Percentiles rank a stretch among this genome's conserved stretches.
Conservation (phyloP, 2,797 vertebrate species). For the Artibeus jamaicensis region DNA sequence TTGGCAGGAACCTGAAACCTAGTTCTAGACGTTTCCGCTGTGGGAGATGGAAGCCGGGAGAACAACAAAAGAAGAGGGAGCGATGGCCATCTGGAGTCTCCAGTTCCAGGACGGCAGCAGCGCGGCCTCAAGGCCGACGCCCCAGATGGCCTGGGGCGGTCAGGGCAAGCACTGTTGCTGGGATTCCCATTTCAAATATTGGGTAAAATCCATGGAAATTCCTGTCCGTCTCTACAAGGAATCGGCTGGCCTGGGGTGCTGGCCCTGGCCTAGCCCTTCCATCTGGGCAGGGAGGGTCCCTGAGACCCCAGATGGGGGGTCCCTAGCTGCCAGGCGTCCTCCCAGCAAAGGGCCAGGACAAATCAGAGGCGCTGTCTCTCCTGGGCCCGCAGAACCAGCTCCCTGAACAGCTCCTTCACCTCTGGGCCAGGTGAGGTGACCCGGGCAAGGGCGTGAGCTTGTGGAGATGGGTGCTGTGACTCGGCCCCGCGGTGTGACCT, state of each 20-base stretch:
- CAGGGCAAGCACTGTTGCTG: accelerated
- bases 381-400: accelerated
- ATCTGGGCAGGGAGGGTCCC: not conserved
- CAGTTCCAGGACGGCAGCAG: not conserved
- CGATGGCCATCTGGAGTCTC: too few relatives aligned
- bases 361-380: accelerated
- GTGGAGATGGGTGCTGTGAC: too few relatives aligned
- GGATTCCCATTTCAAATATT: not conserved
- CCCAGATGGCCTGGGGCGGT: not conserved
- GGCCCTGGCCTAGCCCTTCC: not conserved
- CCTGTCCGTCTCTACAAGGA: accelerated
- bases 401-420: not conserved
- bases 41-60: not conserved
- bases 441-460: accelerated
- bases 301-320: accelerated
- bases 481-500: not conserved
- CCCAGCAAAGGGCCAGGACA: not conserved
- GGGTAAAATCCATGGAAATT: not conserved
- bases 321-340: not conserved
- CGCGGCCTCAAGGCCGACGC: accelerated
- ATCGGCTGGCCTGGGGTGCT: not conserved
- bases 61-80: not conserved
- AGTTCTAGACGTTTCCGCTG: too few relatives aligned
- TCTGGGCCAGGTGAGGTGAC: accelerated
- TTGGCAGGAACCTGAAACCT: not conserved